Conservation (phyloP, 2,888 invertebrate species). For the Limenitis camilla region DNA sequence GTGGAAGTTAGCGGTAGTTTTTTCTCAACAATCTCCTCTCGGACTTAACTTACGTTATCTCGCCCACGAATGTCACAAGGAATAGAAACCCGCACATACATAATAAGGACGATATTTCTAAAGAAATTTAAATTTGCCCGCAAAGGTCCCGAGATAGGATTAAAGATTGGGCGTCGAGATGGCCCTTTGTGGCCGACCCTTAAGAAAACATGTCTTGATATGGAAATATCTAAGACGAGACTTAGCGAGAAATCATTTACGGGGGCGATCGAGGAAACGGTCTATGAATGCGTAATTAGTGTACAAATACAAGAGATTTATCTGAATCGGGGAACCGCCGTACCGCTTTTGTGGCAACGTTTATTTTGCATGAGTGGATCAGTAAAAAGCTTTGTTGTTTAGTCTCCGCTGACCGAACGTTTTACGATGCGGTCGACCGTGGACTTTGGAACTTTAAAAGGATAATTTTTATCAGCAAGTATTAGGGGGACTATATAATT, state of each 20-base stretch:
- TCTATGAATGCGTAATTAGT: constrained; percentile 63
- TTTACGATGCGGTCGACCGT: constrained; percentile 59
- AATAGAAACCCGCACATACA: constrained; percentile 74
- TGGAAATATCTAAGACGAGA: constrained; percentile 70
- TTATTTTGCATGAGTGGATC: constrained; percentile 59
- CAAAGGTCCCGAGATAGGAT: constrained; percentile 75
- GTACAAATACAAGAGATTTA: constrained; percentile 42
- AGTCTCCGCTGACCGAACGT: constrained; percentile 50
- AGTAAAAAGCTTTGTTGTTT: constrained; percentile 54
- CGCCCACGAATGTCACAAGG: constrained; percentile 68
- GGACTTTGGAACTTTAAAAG: constrained; percentile 50
- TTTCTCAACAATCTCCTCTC: constrained; percentile 73
- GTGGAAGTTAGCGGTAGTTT: constrained; percentile 70
- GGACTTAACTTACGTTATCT: constrained; percentile 76
- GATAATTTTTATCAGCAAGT: constrained; percentile 51
- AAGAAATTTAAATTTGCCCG: constrained; percentile 75
- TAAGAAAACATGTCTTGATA: constrained; percentile 75
- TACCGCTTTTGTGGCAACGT: constrained; percentile 47
- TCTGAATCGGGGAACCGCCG: constrained; percentile 29
- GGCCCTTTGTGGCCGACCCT: constrained; percentile 74
- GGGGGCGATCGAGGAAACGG: constrained; percentile 62
- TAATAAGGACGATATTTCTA: constrained; percentile 75
- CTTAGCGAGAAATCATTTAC: constrained; percentile 70
- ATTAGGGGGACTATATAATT: constrained; percentile 33
- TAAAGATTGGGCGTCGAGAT: constrained; percentile 73